Evolutionary conservation across 1,140 invertebrate genomes (phyloP).

Genomic region (Drosophila tsacasi): DNA sequence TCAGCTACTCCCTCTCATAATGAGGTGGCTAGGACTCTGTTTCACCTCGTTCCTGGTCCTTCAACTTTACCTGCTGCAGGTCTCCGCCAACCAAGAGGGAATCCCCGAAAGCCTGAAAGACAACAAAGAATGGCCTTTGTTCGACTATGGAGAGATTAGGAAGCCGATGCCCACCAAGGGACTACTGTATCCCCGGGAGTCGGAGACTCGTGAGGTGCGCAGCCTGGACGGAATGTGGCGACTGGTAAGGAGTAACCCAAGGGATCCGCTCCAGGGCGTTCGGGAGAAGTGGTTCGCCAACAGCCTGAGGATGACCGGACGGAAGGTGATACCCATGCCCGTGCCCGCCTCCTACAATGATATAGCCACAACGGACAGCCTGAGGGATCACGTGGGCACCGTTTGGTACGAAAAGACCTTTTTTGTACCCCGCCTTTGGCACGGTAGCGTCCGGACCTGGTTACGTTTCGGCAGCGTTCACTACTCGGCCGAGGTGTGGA

Average conservation of each 20-base stretch:
- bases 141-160: slow-evolving; percentile 34
- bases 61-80: not conserved
- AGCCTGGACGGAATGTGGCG: slow-evolving; percentile 95
- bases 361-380: slow-evolving; percentile 90
- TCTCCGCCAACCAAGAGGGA: not conserved
- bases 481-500: slow-evolving; percentile 94
- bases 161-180: slow-evolving; percentile 84
- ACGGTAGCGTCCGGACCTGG: slow-evolving; percentile 89
- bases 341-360: slow-evolving; percentile 99
- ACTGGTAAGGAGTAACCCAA: slow-evolving; percentile 89
- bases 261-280: slow-evolving; percentile 89
- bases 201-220: slow-evolving; percentile 91
- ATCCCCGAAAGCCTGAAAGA: not conserved
- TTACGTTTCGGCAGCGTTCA: slow-evolving; percentile 95
- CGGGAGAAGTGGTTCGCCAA: slow-evolving; percentile 91
- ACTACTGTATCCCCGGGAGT: slow-evolving; percentile 92
- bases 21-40: not conserved
- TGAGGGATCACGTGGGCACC: slow-evolving; percentile 96
- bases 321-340: slow-evolving; percentile 91
- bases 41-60: not conserved
- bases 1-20: not conserved
- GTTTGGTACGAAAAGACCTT: slow-evolving; percentile 96
- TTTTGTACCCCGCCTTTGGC: slow-evolving; percentile 91
- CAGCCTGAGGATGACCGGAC: slow-evolving; percentile 21
- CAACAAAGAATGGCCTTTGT: slow-evolving; percentile 1